Evolutionary conservation across 1,140 invertebrate genomes (phyloP), one percentile per base, ranked within the genome.

Genomic region (Zaprionus camerounensis): DNA sequence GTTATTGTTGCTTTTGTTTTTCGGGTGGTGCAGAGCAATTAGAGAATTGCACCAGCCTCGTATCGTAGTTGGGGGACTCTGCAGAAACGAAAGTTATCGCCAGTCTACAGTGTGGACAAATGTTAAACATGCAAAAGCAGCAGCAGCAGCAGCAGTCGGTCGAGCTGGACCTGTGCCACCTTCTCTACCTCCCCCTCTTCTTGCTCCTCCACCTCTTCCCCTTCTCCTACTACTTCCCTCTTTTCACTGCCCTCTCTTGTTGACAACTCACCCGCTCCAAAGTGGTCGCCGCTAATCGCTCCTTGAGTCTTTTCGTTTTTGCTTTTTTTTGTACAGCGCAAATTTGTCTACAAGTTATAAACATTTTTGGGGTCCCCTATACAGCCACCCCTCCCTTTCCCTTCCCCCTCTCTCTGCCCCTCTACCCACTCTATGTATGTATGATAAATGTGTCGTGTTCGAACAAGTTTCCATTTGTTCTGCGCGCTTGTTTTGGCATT

Each of bases 361-460:
- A 81, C 82, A 79, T 72, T 85, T 74, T 83, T 61, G 49, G 59
- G 41, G 24, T 26, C 31, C 5, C 13, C 31, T 17, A 11, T 31
- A 41, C 71, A 31, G 34, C 38, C 59, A 44, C 73, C 36, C 38
- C 49, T 31, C 57, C 26, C 31, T 41, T 31, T 57, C 41, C 26
- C n/a, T 34, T 36, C 53, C 28, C 28, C 20, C 55, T 17, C 38
- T 57, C 28, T 38, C 24, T 26, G 1, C 28, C 7, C 7, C 28
- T 9, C 28, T 31, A 28, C 28, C 28, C 57, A 59, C 68, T 51
- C 36, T 57, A 36, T 15, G 51, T 31, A 56, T 31, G 53, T 62
- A 84, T 85, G 82, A 86, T 82, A 85, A 82, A 85, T 85, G 82
- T 82, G 77, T 82, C 76, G 76, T 86, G 82, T 86, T 70, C 36